Evolutionary conservation across 2,888 invertebrate species (phyloP).

Genomic region (Trachelus tabidus): DNA sequence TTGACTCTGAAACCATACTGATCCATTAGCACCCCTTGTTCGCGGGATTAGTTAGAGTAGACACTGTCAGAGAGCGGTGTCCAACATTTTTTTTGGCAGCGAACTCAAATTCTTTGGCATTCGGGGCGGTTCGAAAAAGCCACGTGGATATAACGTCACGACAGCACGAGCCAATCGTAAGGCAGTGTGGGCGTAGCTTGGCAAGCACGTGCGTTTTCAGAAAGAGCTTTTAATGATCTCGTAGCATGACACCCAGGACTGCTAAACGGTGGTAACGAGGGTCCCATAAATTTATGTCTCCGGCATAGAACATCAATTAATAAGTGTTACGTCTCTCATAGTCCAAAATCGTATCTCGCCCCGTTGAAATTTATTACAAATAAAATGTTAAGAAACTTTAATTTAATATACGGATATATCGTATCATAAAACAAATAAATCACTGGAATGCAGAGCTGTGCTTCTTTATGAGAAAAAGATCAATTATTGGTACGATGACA

Average conservation of each 20-base stretch:
- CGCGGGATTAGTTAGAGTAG: conserved; percentile 33
- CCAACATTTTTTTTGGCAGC: conserved; percentile 38
- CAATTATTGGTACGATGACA: too few relatives aligned
- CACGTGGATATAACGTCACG: conserved; percentile 56
- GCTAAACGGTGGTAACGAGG: conserved; percentile 57
- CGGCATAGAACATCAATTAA: conserved; percentile 40
- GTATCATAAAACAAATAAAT: too few relatives aligned
- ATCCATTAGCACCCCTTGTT: conserved; percentile 34
- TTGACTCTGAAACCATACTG: conserved; percentile 26
- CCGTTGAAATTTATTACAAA: too few relatives aligned
- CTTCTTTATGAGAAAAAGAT: too few relatives aligned
- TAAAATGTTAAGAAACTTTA: too few relatives aligned
- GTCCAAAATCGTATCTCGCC: too few relatives aligned
- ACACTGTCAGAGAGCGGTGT: conserved; percentile 32
- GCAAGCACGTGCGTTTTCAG: conserved; percentile 51
- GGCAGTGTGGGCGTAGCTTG: conserved; percentile 58
- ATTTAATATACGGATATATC: too few relatives aligned
- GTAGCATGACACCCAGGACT: conserved; percentile 42
- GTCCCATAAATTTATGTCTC: conserved; percentile 54
- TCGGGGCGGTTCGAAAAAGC: conserved; percentile 53
- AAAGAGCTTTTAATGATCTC: conserved; percentile 52
- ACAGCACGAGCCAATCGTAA: conserved; percentile 48
- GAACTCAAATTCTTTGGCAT: conserved; percentile 49
- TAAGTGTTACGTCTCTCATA: conserved; percentile 32
- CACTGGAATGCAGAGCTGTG: too few relatives aligned